Conservation (phyloP, 2,888 invertebrate species). For the Papilio elwesi region DNA sequence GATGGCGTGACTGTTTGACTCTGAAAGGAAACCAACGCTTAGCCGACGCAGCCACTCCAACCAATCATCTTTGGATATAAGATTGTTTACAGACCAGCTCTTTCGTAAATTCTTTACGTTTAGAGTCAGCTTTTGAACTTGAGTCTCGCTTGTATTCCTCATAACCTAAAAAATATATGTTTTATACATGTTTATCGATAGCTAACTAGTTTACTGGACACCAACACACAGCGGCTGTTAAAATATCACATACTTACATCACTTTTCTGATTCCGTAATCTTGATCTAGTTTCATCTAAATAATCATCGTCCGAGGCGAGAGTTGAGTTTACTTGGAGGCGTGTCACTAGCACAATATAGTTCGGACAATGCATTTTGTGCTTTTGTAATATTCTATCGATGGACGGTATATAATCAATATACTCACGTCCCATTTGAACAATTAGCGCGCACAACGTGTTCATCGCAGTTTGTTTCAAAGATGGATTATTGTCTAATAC, state of each 20-base stretch:
- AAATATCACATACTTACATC: constrained; percentile 78
- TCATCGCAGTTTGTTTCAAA: constrained; percentile 92
- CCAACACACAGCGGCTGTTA: too few relatives aligned
- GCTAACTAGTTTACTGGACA: too few relatives aligned
- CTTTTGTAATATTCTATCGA: constrained; percentile 92
- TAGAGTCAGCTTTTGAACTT: constrained; percentile 91
- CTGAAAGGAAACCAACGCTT: constrained; percentile 95
- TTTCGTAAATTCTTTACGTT: constrained; percentile 92
- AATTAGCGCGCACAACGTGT: constrained; percentile 94
- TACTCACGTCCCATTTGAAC: constrained; percentile 96
- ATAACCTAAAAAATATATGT: constrained; percentile 57
- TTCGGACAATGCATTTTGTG: constrained; percentile 90
- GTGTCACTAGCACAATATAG: constrained; percentile 92
- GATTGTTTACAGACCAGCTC: constrained; percentile 93
- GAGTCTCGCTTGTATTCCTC: constrained; percentile 68
- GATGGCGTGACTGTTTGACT: constrained; percentile 97
- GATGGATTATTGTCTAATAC: constrained; percentile 92
- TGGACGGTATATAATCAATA: constrained; percentile 95
- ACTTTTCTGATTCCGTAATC: constrained; percentile 87
- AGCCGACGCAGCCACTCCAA: constrained; percentile 97
- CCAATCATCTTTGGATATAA: constrained; percentile 99
- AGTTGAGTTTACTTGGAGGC: constrained; percentile 90
- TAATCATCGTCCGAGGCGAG: constrained; percentile 91
- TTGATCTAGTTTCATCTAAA: constrained; percentile 85
- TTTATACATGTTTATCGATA: background rate